Evolutionary conservation across 2,797 vertebrate genomes (phyloP), one percentile per base, ranked within the genome.

Genomic region (Cryptoprocta ferox): DNA sequence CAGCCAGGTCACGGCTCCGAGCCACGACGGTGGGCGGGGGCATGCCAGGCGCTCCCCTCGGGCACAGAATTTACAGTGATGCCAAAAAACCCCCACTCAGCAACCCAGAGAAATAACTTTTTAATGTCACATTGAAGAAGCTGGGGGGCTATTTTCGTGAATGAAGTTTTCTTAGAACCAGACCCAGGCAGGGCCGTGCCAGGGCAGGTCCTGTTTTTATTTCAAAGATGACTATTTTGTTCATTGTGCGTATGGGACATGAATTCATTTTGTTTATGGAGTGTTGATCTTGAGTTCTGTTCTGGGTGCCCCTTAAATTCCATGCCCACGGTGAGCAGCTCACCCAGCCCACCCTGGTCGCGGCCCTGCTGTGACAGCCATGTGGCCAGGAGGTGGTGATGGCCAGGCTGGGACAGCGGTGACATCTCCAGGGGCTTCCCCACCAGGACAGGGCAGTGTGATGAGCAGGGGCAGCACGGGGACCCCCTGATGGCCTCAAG

Each of bases 311-410:
- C 7, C 61, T 53, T 24, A 21, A 1, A 11, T 53, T 32, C 24
- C 14, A 1, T 39, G 16, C 45, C 28, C 2, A 2, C 18, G 37
- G 35, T 14, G 35, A 81, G 48, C 6, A 19, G 30, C 48, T 56
- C 18, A 3, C 35, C n/a, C 0, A 0, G 30, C 37, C 48, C n/a
- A 15, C 15, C 18, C 28, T 4, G 37, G 59, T 7, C 28, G 39
- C 18, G 4, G n/a, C 30, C 80, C 28, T 32, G 18, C 75, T 0
- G 28, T 19, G 37, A 39, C 35, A 32, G 45, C 30, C 3, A 16
- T 0, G 3, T 80, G 78, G n/a, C 53, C 21, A 42, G 12, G 45
- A 61, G 14, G 18, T 28, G 9, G 63, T 24, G 0, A 24, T 28
- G 5, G 18, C 50, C 65, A 28, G 65, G 6, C 73, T 39, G 21